phyloP scores from a whole-genome alignment of 2,888 invertebrate species.

The Andrena bicolor region DNA sequence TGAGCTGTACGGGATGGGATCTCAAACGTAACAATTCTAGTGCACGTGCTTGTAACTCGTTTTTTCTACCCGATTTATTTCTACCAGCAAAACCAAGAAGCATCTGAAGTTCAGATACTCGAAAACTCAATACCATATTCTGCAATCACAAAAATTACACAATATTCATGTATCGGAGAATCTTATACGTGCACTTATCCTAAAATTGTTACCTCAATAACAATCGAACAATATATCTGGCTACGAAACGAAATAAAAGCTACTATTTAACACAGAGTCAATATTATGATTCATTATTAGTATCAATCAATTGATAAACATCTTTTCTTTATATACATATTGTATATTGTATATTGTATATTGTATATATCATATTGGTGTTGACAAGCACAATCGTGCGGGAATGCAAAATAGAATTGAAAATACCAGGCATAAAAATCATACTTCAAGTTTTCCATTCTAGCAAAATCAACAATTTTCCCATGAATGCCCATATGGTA shows the following conservation, averaged over 20 bases:
- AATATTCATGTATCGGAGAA: constrained; percentile 17
- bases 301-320: constrained; percentile 15
- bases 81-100: constrained; percentile 92
- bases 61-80: constrained; percentile 92
- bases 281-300: constrained; percentile 6
- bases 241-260: not conserved
- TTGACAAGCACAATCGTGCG: constrained; percentile 22
- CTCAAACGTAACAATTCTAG: constrained; percentile 89
- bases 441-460: constrained; percentile 56
- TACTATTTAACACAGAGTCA: not conserved
- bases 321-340: not conserved
- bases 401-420: constrained; percentile 33
- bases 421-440: constrained; percentile 51
- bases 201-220: constrained; percentile 6
- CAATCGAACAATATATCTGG: not conserved
- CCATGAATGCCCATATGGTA: constrained; percentile 22
- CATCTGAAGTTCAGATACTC: constrained; percentile 94
- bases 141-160: constrained; percentile 74
- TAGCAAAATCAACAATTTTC: constrained; percentile 29
- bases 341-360: not conserved
- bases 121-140: constrained; percentile 88
- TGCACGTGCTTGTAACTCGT: constrained; percentile 91
- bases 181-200: constrained; percentile 4
- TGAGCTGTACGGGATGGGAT: constrained; percentile 88
- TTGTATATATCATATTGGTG: not conserved